Conservation (phyloP, 1,140 invertebrate genomes). For the Drosophila busckii region DNA sequence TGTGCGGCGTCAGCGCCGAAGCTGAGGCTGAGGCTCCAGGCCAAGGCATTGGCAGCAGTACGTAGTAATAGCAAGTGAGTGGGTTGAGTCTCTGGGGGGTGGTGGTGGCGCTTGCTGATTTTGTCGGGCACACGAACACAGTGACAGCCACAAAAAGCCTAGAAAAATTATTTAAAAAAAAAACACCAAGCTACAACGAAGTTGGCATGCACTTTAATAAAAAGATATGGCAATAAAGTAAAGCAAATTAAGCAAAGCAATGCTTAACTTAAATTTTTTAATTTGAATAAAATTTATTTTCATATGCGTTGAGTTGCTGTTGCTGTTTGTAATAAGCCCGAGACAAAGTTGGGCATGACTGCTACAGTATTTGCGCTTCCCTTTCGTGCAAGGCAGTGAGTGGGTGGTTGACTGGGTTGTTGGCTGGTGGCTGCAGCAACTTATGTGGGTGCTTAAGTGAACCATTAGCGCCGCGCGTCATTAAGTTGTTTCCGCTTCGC, state of each 20-base stretch:
- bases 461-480: constrained; percentile 76
- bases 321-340: too few species aligned
- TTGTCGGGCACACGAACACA: constrained; percentile 50
- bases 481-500: constrained; percentile 77
- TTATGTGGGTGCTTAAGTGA: constrained; percentile 77
- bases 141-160: constrained; percentile 37
- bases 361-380: not conserved
- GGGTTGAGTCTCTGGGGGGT: not conserved
- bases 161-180: constrained; percentile 37
- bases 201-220: too few species aligned
- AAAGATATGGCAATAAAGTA: too few species aligned
- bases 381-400: too few species aligned
- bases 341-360: too few species aligned
- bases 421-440: constrained; percentile 47
- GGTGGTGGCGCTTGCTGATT: constrained; percentile 19
- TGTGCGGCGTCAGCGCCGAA: constrained; percentile 33
- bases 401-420: constrained; percentile 43
- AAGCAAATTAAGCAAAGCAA: too few species aligned
- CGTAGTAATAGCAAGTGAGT: not conserved
- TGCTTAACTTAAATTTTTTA: too few species aligned
- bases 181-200: too few species aligned
- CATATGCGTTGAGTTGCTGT: too few species aligned
- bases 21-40: constrained; percentile 17
- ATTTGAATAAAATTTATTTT: too few species aligned
- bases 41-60: constrained; percentile 24